Evolutionary conservation across 2,888 invertebrate species (phyloP), one percentile per base, ranked within the genome.

Genomic region (Alviniconcha strummeri): DNA sequence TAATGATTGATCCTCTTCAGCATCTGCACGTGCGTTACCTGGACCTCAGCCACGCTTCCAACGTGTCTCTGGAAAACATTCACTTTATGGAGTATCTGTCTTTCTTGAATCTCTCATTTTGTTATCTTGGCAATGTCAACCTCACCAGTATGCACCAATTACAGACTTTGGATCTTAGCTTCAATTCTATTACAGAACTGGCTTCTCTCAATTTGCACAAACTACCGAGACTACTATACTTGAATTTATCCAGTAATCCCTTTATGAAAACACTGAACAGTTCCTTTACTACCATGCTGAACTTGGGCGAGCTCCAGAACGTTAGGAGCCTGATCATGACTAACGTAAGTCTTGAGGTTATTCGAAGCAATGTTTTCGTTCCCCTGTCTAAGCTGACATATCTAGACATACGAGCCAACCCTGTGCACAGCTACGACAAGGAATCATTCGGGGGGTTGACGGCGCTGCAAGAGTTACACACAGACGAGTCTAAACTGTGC

Each of bases 401-500:
- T 17, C 57, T 84, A 15, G 81, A 81, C 54, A 3, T 84, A n/a
- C 52, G 57, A 0, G 6, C 19, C 5, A 84, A 84, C 36, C 71
- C 57, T 6, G 13, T 84, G 11, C 6, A 67, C 0, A 67, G 36
- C 0, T 84, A 77, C 57, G 36, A 55, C 17, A 64, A 77, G n/a
- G 56, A 19, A 5, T 54, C 71, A 9, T 78, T 84, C 17, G 17
- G 13, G 52, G 82, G 78, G 1, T 71, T 84, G 54, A 17, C 19
- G 4, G 54, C 76, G 2, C 72, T 84, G 6, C 13, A 69, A 52
- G 9, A 52, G 7, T 60, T 84, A 64, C 55, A 55, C 54, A 78
- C 85, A 8, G 84, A 84, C 15, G 71, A 78, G n/a, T 52, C 69
- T 15, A 81, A 82, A 54, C 56, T 84, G 78, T 84, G 84, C 74